Base-by-base conservation (phyloP, 2,888 invertebrate genomes). In the Endotricha flammealis region DNA sequence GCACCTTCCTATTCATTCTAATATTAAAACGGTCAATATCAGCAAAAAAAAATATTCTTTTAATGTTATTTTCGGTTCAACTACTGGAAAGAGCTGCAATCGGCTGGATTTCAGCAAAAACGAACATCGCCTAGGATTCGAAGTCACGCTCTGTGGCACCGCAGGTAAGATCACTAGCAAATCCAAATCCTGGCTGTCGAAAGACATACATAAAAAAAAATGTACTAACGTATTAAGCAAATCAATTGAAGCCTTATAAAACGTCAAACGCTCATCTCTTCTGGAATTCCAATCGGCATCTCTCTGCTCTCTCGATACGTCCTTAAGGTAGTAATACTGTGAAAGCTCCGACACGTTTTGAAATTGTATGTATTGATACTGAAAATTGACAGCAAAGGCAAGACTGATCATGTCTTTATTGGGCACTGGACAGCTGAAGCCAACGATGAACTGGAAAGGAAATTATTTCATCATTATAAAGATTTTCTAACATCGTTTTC, bases 321-420 rank as follows among this genome's bases (percentile, higher is more conserved):
- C 65, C 42, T 79, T 78, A 37, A 77, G 74, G 34, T 76, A 70
- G 48, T 88, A 89, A 49, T 87, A 88, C 44, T 73, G 73, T 0
- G 88, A 87, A 29, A 90, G 61, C 36, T 87, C 48, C 0, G 86
- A 66, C 23, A 88, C 82, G 50, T 90, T 90, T 34, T 60, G 54
- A 30, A 89, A 88, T 44, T 90, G 67, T 0, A 67, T 16, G 56
- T 90, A 92, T 56, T 92, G 92, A 61, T 89, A 91, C 64, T 92
- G 92, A 41, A 92, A 85, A 64, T 91, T 91, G 33, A 87, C 86
- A 0, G 85, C 88, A 42, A 90, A 90, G 1, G 79, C 69, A 45
- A 92, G 58, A 36, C 75, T 86, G 36, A 90, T 70, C 38, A 75
- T 77, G 29, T 88, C 89, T 0, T 81, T 74, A 5, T 88, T 82